phyloP scores from a whole-genome alignment of 2,888 invertebrate species.

The Rhynchonema sp. region DNA sequence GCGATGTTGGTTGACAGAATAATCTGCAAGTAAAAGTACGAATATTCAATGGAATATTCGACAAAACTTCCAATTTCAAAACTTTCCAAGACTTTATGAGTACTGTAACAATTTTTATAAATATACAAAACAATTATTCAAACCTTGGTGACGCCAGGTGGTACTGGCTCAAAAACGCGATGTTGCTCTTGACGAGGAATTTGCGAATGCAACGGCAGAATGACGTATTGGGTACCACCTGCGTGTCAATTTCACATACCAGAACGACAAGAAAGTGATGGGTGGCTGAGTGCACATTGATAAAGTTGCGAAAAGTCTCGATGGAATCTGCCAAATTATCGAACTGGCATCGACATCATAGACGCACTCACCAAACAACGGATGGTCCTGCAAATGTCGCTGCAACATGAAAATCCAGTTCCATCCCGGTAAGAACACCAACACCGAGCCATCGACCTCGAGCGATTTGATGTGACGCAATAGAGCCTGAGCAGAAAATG shows the following conservation, averaged over 20 bases:
- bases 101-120: too few relatives aligned
- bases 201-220: conserved; percentile 90
- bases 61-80: too few relatives aligned
- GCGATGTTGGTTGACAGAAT: conserved; percentile 94
- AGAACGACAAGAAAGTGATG: not conserved
- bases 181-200: conserved; percentile 81
- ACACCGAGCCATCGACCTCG: conserved; percentile 57
- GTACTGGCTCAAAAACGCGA: conserved; percentile 69
- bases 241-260: not conserved
- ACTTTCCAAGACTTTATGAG: too few relatives aligned
- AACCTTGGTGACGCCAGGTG: conserved; percentile 62
- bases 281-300: too few relatives aligned
- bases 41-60: too few relatives aligned
- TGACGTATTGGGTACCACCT: conserved; percentile 41
- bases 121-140: not conserved
- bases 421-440: conserved; percentile 91
- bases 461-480: conserved; percentile 34
- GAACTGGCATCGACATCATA: too few relatives aligned
- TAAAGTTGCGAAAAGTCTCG: too few relatives aligned
- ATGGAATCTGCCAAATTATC: too few relatives aligned
- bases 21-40: conserved; percentile 40
- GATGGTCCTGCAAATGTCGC: conserved; percentile 58
- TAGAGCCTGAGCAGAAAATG: conserved; percentile 37
- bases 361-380: conserved; percentile 43
- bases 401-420: conserved; percentile 78